Evolutionary conservation across 2,888 invertebrate genomes (phyloP).

Genomic region (Germaria angustata): DNA sequence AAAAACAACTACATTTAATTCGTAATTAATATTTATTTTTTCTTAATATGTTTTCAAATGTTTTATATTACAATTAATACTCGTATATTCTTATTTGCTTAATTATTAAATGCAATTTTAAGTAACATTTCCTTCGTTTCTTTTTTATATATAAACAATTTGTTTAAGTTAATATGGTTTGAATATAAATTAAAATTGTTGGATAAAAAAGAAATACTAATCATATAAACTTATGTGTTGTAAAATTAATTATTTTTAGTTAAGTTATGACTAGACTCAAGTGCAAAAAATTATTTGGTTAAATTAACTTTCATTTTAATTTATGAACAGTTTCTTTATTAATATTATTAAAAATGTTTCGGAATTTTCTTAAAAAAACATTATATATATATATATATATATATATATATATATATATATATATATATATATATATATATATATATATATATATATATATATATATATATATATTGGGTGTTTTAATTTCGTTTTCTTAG

Average conservation of each 20-base stretch:
- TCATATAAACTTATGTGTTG: conserved; percentile 39
- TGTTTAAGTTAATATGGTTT: conserved; percentile 3
- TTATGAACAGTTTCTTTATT: background rate
- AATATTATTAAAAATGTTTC: conserved; percentile 27
- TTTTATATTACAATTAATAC: conserved; percentile 37
- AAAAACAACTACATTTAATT: no score
- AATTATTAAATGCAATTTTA: conserved; percentile 61
- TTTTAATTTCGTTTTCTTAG: conserved; percentile 42
- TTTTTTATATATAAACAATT: conserved; percentile 26
- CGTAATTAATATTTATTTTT: background rate
- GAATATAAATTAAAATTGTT: conserved; percentile 6
- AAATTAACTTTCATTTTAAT: background rate
- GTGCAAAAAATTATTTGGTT: conserved; percentile 41
- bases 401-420: no score
- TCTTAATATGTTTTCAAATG: background rate
- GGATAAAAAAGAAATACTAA: conserved; percentile 33
- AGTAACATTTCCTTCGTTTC: conserved; percentile 58
- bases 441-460: no score
- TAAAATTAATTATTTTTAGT: conserved; percentile 41
- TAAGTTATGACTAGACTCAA: conserved; percentile 59
- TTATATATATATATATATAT: no score
- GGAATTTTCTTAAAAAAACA: no score
- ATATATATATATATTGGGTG: conserved; percentile 45
- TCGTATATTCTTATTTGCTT: conserved; percentile 26
- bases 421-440: no score